Conservation (phyloP, 2,797 vertebrate genomes). For the Balearica regulorum region DNA sequence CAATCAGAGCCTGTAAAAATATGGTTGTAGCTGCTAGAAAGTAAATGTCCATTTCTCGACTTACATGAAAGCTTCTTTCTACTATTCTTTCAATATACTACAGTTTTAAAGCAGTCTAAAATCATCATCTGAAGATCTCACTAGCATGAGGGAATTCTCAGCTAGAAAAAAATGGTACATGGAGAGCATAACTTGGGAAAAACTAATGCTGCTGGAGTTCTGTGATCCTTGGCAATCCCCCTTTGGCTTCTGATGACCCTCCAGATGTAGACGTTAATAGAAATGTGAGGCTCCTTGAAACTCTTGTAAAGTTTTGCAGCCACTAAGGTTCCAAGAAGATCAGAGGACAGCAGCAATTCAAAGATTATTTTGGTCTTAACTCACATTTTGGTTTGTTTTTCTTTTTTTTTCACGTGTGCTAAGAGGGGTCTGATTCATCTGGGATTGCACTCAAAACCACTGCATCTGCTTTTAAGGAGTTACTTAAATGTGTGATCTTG, state of each 20-base stretch:
- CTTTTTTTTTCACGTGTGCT: background rate
- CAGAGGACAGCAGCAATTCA: background rate
- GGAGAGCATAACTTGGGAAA: background rate
- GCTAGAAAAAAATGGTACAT: background rate
- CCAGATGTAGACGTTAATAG: accelerated
- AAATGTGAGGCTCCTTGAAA: background rate
- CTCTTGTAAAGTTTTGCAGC: background rate
- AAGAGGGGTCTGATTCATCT: background rate
- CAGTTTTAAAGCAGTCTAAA: background rate
- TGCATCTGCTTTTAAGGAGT: background rate
- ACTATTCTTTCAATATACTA: background rate
- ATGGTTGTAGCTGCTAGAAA: background rate
- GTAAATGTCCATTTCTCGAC: background rate
- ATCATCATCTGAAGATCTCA: background rate
- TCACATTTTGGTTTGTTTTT: background rate
- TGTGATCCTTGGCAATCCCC: background rate
- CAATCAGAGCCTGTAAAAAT: background rate
- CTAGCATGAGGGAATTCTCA: background rate
- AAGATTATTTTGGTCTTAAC: background rate
- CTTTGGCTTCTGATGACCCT: background rate
- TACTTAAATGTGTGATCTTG: background rate
- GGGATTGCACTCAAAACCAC: background rate
- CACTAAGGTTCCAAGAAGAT: background rate
- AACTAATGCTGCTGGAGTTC: background rate
- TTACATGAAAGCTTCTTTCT: background rate